Base-by-base conservation (phyloP, 1,140 invertebrate genomes). In the Cepaea nemoralis region DNA sequence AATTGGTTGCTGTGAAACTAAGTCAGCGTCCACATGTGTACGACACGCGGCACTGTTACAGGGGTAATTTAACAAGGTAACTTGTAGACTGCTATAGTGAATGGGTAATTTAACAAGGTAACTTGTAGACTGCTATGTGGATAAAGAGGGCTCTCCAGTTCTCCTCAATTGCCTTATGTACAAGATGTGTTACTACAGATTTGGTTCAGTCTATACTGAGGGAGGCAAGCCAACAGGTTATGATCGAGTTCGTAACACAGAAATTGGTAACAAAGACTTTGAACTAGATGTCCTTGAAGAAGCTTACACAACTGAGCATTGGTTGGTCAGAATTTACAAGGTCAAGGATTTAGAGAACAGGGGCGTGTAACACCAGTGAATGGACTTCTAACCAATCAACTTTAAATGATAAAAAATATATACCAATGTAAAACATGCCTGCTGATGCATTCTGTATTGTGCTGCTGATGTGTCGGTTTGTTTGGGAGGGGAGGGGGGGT, bases 101-200 rank as follows among this genome's bases (percentile, higher is more conserved):
- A n/a, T n/a, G n/a, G n/a, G n/a, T n/a, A n/a, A n/a, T n/a, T n/a
- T n/a, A n/a, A n/a, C n/a, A n/a, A n/a, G n/a, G n/a, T n/a, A n/a
- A n/a, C n/a, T n/a, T n/a, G 97, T 97, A 8, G 97, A 99, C 93
- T 99, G 99, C 91, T 93, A 97, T 77, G 95, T 99, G 37, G 98
- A 99, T 91, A 93, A 95, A 0, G 96, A 98, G 91, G 98, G 96
- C 14, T 96, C 98, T 0, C 96, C 97, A 45, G 97, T 96, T 10
- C 93, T 99, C 84, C 93, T 99, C 50, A 99, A 99, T 92, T 99
- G 97, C 92, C 93, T 99, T 42, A 99, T 99, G 98, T 99, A 99
- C 92, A 99, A 99, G 93, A 93, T 99, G 88, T 97, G 97, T 89
- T 99, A 99, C 92, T 99, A 99, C 92, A 94, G 97, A 88, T 99